phyloP scores from a whole-genome alignment of 2,113 vertebrate genomes.

The Neolamprologus devosi region DNA sequence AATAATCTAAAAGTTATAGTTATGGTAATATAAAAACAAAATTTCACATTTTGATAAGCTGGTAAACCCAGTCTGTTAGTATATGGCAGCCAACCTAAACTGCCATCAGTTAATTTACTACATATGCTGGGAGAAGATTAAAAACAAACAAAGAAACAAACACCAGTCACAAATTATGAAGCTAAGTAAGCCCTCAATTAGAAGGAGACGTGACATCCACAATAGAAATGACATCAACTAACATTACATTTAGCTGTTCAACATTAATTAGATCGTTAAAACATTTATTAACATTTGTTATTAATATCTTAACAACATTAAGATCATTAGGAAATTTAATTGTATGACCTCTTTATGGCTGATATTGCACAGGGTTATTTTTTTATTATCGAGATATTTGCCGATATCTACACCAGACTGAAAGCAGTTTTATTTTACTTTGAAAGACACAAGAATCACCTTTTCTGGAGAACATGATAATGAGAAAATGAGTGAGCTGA shows the following conservation, averaged over 20 bases:
- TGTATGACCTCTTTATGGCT: neutral
- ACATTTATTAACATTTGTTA: neutral
- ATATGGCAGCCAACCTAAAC: neutral
- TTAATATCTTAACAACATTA: neutral
- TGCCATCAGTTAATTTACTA: neutral
- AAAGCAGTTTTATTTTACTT: neutral
- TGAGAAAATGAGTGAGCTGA: neutral
- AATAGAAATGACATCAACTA: neutral
- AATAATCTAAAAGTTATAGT: neutral
- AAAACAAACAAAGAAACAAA: neutral
- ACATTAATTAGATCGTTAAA: neutral
- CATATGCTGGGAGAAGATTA: neutral
- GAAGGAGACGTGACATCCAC: neutral
- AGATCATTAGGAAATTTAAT: neutral
- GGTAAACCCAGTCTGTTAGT: neutral
- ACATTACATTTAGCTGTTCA: neutral
- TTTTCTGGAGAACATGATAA: neutral
- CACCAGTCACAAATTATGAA: neutral
- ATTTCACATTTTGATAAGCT: neutral
- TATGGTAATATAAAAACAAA: neutral
- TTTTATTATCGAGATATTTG: neutral
- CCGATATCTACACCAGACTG: neutral
- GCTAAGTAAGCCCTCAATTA: neutral
- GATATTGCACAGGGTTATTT: neutral
- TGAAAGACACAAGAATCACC: neutral